Evolutionary conservation across 2,113 vertebrate species (phyloP).

Genomic region (Pogona vitticeps): DNA sequence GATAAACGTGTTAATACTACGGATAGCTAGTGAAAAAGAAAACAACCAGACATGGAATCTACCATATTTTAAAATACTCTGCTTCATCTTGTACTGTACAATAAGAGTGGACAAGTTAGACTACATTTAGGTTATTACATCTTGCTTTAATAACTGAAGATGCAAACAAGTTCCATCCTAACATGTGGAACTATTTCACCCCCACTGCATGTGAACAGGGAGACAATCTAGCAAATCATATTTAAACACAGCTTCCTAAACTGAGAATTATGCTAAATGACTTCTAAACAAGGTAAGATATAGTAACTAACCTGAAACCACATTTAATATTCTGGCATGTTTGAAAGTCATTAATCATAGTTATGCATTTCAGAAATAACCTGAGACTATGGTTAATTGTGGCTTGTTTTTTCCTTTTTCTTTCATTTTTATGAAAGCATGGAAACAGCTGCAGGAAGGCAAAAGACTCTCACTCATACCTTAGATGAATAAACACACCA

Average conservation of each 20-base stretch:
- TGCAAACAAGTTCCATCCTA: not conserved
- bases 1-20: constrained; percentile 44
- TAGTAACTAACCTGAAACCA: not conserved
- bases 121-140: not conserved
- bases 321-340: not conserved
- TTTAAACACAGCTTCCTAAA: not conserved
- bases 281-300: not conserved
- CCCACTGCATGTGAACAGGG: not conserved
- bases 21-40: not conserved
- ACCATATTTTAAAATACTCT: constrained; percentile 55
- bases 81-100: constrained; percentile 32
- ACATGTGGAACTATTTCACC: not conserved
- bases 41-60: constrained; percentile 46
- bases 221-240: not conserved
- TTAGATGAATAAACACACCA: not conserved
- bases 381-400: not conserved
- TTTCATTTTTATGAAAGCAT: not conserved
- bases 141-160: not conserved
- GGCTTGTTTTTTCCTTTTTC: not conserved
- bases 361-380: not conserved
- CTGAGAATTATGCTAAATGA: not conserved
- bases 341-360: not conserved
- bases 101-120: not conserved
- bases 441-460: not conserved
- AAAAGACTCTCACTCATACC: not conserved